Base-by-base conservation (phyloP, 2,888 invertebrate species). In the Galeruca laticollis region DNA sequence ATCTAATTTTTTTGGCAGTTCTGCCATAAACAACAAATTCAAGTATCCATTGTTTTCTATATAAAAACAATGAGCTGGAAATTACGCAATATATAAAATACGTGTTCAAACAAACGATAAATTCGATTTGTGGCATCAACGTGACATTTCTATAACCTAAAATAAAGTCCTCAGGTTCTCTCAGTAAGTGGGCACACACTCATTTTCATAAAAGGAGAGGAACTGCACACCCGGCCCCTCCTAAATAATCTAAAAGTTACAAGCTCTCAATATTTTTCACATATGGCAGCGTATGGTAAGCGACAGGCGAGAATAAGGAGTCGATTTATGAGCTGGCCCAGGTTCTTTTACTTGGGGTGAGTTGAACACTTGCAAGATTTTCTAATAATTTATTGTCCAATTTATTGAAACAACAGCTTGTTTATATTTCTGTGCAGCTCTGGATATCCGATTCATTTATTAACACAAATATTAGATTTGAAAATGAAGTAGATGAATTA, bases 241-340 rank as follows among this genome's bases (percentile, higher is more conserved):
- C 13, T 21, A 49, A 65, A 65, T 65, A 65, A 65, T 65, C 65
- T 57, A 59, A 65, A 65, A 65, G 47, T 65, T 57, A 65, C 57
- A 65, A 65, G 57, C 20, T 65, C 65, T 65, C 65, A 49, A 65
- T 65, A 65, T 67, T 62, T 70, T 59, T 43, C 62, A 40, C 67
- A 57, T 51, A 40, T 37, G 62, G 62, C 13, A 62, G 67, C 67
- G 67, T 70, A 70, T 70, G 70, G 66, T 59, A 62, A 43, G 59
- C 56, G 70, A 67, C 70, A 67, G 70, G 65, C 66, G 61, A 66
- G 61, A 67, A 70, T 70, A 66, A 66, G 59, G 40, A 33, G 31
- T 49, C 15, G 43, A 70, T 70, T 70, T 70, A 70, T 70, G 62
- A 40, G 43, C 57, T 26, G 47, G 61, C 31, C 33, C 10, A 18